Evolutionary conservation across 2,113 vertebrate species (phyloP), one percentile per base, ranked within the genome.

Genomic region (Castor canadensis): DNA sequence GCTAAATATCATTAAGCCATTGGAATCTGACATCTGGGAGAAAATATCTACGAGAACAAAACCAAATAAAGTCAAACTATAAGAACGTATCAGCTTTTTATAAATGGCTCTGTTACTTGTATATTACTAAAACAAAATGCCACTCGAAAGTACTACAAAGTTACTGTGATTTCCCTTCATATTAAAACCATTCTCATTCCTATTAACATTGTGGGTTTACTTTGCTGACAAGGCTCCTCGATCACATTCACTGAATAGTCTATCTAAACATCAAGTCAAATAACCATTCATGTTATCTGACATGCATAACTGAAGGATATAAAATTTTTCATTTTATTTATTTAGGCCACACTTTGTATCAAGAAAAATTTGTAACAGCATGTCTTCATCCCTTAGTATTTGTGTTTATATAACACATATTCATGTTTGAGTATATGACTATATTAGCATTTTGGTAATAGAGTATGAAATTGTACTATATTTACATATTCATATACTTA

Each of bases 21-120:
- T 99, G 49, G 99, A 99, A 97, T 99, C 99, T 0, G 99, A 99
- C 96, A 99, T 99, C 98, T 99, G 99, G 45, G 99, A 99, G 98
- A 99, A 99, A 97, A 99, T 97, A 97, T 99, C 99, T 99, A 98
- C 64, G 97, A 98, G 95, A 66, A 97, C 88, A 98, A 97, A 98
- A 97, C 76, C 94, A 96, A 95, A 97, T 64, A 98, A 16, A 96
- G 91, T 26, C 96, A 97, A 95, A 56, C 87, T 86, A 47, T 43
- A 54, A 7, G 79, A 93, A 93, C 97, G 95, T 30, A 66, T 0
- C 10, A 40, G 62, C 8, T 91, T 56, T 9, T 62, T 9, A 5
- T 0, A 75, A 90, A 80, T 13, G 43, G 71, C 28, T 66, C 45
- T 58, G 47, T 45, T 73, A 82, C 62, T 79, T 93, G 62, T 93